Conservation (phyloP, 2,888 invertebrate species). For the Arctia plantaginis region DNA sequence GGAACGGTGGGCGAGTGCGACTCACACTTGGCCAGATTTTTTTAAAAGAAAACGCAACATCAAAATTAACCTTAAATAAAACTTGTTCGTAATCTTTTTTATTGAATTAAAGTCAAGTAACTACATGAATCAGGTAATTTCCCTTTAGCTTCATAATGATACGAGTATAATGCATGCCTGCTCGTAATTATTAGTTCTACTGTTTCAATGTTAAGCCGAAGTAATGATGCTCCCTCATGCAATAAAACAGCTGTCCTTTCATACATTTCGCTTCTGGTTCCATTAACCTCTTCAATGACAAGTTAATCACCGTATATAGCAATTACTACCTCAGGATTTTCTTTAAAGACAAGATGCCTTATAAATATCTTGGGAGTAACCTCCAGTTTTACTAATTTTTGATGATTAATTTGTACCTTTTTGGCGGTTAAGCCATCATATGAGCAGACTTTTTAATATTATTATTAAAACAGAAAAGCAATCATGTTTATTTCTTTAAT, state of each 20-base stretch:
- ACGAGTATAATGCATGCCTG: slow-evolving; percentile 38
- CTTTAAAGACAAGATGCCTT: neutral
- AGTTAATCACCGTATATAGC: slow-evolving; percentile 13
- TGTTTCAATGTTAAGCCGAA: slow-evolving; percentile 26
- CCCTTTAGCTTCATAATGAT: slow-evolving; percentile 46
- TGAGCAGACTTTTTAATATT: neutral
- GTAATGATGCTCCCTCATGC: slow-evolving; percentile 34
- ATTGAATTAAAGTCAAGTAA: slow-evolving; percentile 2
- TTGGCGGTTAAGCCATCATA: neutral
- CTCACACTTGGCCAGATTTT: too few species aligned
- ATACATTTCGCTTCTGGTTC: slow-evolving; percentile 28
- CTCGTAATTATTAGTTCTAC: slow-evolving; percentile 37
- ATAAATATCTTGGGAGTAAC: neutral
- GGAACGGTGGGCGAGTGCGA: too few species aligned
- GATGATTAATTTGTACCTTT: neutral
- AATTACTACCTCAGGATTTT: neutral
- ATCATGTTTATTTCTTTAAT: neutral
- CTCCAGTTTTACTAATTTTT: neutral
- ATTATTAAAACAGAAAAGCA: neutral
- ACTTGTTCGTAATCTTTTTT: slow-evolving; percentile 20
- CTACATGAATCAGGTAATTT: slow-evolving; percentile 35
- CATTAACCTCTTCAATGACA: slow-evolving; percentile 6
- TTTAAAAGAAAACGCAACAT: neutral
- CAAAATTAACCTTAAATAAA: neutral
- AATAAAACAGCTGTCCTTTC: slow-evolving; percentile 31